A percentile compares a stretch with the other conserved stretches of the same genome.
Conservation (phyloP, 2,888 invertebrate genomes). For the Argyresthia albistria region DNA sequence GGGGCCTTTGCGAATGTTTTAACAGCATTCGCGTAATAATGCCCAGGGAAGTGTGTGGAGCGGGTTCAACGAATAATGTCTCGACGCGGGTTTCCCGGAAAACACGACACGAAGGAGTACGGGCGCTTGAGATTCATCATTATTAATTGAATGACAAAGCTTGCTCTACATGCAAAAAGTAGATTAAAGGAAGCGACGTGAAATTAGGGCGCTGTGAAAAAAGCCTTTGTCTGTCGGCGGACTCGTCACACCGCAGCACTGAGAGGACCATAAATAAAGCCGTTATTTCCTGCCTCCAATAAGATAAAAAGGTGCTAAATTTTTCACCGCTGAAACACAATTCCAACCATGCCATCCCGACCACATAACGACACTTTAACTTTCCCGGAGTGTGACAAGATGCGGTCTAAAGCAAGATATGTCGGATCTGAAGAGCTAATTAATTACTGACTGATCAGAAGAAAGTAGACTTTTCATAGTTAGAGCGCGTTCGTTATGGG, state of each 20-base stretch:
- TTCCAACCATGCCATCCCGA: slow-evolving; percentile 4
- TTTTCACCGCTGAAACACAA: slow-evolving; percentile 24
- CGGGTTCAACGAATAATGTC: no score
- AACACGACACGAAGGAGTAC: neutral
- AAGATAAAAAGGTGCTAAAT: slow-evolving; percentile 40
- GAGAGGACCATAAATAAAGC: slow-evolving; percentile 28
- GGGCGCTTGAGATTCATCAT: neutral
- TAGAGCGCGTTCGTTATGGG: slow-evolving; percentile 1
- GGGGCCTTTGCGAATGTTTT: slow-evolving; percentile 16
- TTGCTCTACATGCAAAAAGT: slow-evolving; percentile 10
- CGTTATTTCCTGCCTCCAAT: slow-evolving; percentile 35
- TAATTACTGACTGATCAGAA: slow-evolving; percentile 18
- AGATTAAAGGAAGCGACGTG: slow-evolving; percentile 4
- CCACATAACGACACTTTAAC: slow-evolving; percentile 11
- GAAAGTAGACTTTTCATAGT: slow-evolving; percentile 2
- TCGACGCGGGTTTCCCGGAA: no score
- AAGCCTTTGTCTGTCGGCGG: neutral
- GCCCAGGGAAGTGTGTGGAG: neutral
- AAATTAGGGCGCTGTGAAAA: neutral
- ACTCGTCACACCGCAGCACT: slow-evolving; percentile 14
- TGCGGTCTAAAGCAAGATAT: neutral
- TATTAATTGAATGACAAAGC: neutral
- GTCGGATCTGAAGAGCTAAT: slow-evolving; percentile 13
- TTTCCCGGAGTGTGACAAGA: slow-evolving; percentile 17
- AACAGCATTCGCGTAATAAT: neutral